phyloP scores from a whole-genome alignment of 2,888 invertebrate genomes.

The Tricholauxania praeusta region DNA sequence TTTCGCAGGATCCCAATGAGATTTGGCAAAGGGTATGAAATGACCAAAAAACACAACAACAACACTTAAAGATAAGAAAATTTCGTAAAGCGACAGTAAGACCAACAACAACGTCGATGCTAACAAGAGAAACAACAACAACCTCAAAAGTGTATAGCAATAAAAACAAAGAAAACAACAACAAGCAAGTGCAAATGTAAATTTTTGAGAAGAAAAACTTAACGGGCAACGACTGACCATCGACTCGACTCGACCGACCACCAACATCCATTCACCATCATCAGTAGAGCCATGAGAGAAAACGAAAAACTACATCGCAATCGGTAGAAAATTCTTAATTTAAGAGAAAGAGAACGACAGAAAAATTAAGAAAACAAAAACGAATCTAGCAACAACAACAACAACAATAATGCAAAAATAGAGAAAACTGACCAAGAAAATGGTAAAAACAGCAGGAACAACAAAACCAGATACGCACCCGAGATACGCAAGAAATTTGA shows the following conservation, averaged over 20 bases:
- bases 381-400: conserved; percentile 4
- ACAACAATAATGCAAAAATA: conserved; percentile 6
- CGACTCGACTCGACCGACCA: too few relatives aligned
- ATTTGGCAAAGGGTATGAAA: conserved; percentile 10
- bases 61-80: conserved; percentile 13
- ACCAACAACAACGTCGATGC: neutral
- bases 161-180: neutral
- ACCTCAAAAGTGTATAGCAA: too few relatives aligned
- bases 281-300: neutral
- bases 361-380: conserved; percentile 15
- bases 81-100: conserved; percentile 13
- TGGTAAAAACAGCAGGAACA: too few relatives aligned
- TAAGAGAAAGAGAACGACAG: conserved; percentile 3
- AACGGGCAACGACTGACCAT: conserved; percentile 29
- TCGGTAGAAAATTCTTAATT: neutral
- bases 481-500: conserved; percentile 18
- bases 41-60: conserved; percentile 9
- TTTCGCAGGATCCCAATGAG: conserved; percentile 20
- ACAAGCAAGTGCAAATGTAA: conserved; percentile 19
- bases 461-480: neutral
- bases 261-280: too few relatives aligned
- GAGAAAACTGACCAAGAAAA: conserved; percentile 9
- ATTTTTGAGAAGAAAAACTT: conserved; percentile 26
- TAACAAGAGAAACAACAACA: neutral
- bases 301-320: neutral